These are phyloP conservation scores for Crocodylus rhombifer DNA, from an alignment of 2,797 vertebrate genomes.

Conservation along the genomic window DNA sequence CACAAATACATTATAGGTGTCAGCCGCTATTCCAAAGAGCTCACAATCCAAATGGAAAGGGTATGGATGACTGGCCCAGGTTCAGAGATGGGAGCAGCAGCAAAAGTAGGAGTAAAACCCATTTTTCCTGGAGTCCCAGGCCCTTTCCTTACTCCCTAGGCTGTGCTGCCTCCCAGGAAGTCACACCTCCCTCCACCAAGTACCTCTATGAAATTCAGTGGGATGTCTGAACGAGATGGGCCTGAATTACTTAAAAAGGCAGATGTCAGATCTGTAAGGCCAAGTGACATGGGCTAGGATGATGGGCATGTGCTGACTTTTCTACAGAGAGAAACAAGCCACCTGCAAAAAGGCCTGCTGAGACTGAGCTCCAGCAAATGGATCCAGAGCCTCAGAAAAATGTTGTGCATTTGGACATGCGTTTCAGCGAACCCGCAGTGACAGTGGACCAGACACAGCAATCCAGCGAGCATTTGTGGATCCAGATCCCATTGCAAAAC, in stretches of 20 bases:
- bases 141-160: background rate
- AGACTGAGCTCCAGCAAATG: background rate
- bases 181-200: background rate
- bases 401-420: background rate
- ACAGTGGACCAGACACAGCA: background rate
- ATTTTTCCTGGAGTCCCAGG: background rate
- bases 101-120: background rate
- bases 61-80: too few species aligned
- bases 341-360: background rate
- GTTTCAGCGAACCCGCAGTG: background rate
- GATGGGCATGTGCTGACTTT: background rate
- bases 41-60: background rate
- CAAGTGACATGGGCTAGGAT: background rate
- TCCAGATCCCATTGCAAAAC: background rate
- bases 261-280: background rate
- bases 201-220: background rate
- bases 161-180: too few species aligned
- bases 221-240: too few species aligned
- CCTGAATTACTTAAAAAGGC: background rate
- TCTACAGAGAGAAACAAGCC: background rate
- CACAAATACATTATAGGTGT: background rate
- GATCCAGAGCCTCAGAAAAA: background rate
- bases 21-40: background rate
- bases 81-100: too few species aligned
- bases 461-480: background rate